Conservation (phyloP, 2,797 vertebrate genomes). For the Sebastolobus alascanus region DNA sequence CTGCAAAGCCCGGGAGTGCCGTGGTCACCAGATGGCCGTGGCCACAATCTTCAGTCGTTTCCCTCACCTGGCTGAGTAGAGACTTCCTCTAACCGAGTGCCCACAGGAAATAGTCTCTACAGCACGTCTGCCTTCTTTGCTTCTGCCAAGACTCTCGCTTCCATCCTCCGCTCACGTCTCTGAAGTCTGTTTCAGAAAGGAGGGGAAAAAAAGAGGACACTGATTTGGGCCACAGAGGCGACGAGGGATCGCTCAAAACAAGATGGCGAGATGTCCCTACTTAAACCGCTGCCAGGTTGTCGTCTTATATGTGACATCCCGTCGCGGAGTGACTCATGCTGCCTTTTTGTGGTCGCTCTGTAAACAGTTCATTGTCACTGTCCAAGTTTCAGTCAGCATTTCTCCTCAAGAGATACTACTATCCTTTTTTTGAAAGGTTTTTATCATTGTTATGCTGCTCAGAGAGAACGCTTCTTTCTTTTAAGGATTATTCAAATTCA, state of each 20-base stretch:
- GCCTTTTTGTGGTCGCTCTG: slow-evolving; percentile 32
- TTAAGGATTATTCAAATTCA: slow-evolving; percentile 74
- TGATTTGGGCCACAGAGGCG: slow-evolving; percentile 61
- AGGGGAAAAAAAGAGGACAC: slow-evolving; percentile 38
- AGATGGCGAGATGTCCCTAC: slow-evolving; percentile 49
- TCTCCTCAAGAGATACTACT: slow-evolving; percentile 25
- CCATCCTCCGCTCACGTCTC: slow-evolving; percentile 41
- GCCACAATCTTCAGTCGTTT: slow-evolving; percentile 57
- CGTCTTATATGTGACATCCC: slow-evolving; percentile 47
- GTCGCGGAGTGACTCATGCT: slow-evolving; percentile 45
- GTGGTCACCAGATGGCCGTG: slow-evolving; percentile 66
- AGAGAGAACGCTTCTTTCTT: slow-evolving; percentile 12
- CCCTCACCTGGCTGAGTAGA: slow-evolving; percentile 74
- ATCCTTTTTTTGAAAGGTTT: slow-evolving; percentile 32
- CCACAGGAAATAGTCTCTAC: slow-evolving; percentile 68
- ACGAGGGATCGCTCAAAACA: slow-evolving; percentile 53
- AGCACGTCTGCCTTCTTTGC: slow-evolving; percentile 55
- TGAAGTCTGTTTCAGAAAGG: slow-evolving; percentile 61
- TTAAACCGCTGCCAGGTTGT: slow-evolving; percentile 52
- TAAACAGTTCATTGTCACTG: slow-evolving; percentile 49
- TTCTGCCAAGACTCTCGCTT: slow-evolving; percentile 62
- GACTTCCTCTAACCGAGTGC: slow-evolving; percentile 62
- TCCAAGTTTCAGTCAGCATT: slow-evolving; percentile 50
- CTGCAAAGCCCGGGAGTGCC: slow-evolving; percentile 43
- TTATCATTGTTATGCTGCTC: slow-evolving; percentile 54